These are phyloP conservation scores for Leptoclinus maculatus DNA, from an alignment of 2,797 vertebrate species.

Conservation along the genomic window DNA sequence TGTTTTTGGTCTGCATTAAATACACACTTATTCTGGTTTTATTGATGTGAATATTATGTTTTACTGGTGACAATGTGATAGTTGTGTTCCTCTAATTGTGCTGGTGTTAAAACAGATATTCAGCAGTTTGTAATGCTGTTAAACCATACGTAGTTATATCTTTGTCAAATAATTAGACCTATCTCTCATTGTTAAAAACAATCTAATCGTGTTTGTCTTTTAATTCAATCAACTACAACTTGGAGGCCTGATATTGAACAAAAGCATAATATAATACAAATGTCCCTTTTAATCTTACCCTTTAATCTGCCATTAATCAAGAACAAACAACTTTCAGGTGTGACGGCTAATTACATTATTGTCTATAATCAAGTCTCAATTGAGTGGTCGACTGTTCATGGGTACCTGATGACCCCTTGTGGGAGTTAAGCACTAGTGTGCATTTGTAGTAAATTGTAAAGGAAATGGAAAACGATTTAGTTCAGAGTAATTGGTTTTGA, in stretches of 20 bases:
- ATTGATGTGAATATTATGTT: not conserved
- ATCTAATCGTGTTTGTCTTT: not conserved
- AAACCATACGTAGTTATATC: not conserved
- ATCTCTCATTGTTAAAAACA: not conserved
- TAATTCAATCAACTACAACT: not conserved
- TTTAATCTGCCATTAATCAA: slow-evolving; percentile 15
- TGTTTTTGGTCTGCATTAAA: not conserved
- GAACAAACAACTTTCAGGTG: not conserved
- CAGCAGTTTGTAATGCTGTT: not conserved
- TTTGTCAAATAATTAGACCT: not conserved
- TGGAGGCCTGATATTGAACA: not conserved
- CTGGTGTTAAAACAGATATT: not conserved
- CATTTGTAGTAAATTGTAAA: not conserved
- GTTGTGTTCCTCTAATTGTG: not conserved
- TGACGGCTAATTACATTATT: not conserved
- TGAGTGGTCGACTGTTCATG: not conserved
- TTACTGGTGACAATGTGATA: not conserved
- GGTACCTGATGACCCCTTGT: slow-evolving; percentile 71
- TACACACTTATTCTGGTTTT: not conserved
- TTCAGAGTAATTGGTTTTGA: not conserved
- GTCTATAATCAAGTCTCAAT: not conserved
- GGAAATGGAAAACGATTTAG: not conserved
- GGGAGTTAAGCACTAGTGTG: slow-evolving; percentile 7
- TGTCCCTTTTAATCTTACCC: not conserved
- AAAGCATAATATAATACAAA: not conserved